Percentiles rank a stretch among this genome's conserved stretches.
These are phyloP conservation scores for Choloepus hoffmanni DNA, from an alignment of 2,113 vertebrate genomes.

Conservation along the genomic window DNA sequence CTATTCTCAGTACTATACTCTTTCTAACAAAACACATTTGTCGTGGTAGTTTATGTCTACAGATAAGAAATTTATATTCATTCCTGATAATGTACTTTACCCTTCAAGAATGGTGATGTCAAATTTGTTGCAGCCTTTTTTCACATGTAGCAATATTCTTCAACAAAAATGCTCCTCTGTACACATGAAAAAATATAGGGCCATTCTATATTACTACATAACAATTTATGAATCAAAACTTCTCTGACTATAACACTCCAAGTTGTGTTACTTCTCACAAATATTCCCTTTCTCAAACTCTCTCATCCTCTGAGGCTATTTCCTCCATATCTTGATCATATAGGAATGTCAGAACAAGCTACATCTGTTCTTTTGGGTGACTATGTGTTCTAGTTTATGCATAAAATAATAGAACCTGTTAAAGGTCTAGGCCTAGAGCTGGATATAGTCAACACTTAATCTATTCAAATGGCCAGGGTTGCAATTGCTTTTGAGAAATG, in stretches of 20 bases:
- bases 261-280: no score
- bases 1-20: not conserved
- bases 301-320: not conserved
- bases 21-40: not conserved
- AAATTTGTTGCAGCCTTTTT: not conserved
- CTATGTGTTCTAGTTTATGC: not conserved
- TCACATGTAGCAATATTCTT: not conserved
- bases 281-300: no score
- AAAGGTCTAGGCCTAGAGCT: not conserved
- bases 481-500: not conserved
- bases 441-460: no score
- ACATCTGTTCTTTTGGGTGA: not conserved
- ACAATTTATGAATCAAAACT: not conserved
- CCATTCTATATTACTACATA: not conserved
- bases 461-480: not conserved
- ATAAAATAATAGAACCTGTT: not conserved
- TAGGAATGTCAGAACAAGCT: fast-evolving
- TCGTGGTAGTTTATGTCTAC: not conserved
- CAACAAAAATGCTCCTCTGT: not conserved
- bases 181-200: not conserved
- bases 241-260: not conserved
- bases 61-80: not conserved
- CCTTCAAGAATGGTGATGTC: not conserved
- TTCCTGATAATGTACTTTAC: not conserved
- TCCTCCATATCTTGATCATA: not conserved